Conservation (phyloP, 2,113 vertebrate species). For the Sitta europaea region DNA sequence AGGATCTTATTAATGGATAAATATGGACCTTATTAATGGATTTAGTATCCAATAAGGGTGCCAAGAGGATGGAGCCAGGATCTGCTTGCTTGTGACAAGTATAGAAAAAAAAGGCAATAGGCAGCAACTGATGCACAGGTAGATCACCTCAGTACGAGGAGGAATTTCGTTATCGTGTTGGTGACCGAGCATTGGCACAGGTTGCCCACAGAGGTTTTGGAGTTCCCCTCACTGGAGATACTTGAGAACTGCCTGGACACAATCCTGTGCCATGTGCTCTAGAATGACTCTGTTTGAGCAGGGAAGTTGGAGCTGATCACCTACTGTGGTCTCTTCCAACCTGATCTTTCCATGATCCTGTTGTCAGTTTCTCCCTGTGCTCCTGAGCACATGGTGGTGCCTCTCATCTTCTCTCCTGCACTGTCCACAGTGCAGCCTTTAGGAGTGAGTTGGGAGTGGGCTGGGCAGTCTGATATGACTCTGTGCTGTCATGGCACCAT, state of each 20-base stretch:
- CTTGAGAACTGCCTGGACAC: background rate
- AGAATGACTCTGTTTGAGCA: background rate
- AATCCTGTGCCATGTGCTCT: background rate
- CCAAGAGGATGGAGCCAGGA: background rate
- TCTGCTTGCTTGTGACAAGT: background rate
- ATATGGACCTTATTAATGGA: background rate
- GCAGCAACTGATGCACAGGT: background rate
- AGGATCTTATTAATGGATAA: background rate
- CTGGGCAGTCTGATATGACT: background rate
- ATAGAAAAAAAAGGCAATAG: background rate
- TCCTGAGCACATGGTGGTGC: fast-evolving
- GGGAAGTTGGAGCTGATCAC: background rate
- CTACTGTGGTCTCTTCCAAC: background rate
- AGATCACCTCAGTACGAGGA: background rate
- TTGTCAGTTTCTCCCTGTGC: fast-evolving
- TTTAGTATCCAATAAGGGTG: too few relatives aligned
- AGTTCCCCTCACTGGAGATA: background rate
- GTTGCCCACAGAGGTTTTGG: background rate
- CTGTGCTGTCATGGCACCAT: background rate
- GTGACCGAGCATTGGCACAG: background rate
- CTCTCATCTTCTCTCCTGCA: too few relatives aligned
- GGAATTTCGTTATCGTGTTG: background rate
- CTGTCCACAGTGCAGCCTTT: fast-evolving
- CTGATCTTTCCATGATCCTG: background rate
- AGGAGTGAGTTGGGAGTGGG: fast-evolving